Base-by-base conservation (phyloP, 1,140 invertebrate species). In the Lysiphlebus fabarum region DNA sequence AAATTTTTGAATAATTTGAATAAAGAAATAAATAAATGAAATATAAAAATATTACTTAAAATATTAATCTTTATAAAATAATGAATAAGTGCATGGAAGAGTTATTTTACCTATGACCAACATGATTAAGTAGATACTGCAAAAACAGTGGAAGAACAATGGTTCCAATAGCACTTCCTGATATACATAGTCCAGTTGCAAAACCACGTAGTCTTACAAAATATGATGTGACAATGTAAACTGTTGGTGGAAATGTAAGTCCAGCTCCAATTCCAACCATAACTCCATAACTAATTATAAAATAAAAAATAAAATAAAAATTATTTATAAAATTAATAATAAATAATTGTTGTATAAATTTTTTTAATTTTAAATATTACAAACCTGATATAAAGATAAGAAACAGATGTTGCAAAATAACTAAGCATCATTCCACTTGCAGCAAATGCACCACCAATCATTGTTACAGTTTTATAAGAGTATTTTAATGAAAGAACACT, bases 391-490 rank as follows among this genome's bases (percentile, higher is more conserved):
- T 90, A 92, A 44, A 93, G 80, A 75, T 87, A 90, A 34, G 81
- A 77, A 36, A 93, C 84, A 6, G 87, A 90, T 63, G 82, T 86
- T 5, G 91, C 89, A 76, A 89, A 92, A 67, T 85, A 90, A 72
- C 90, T 92, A 43, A 89, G 72, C 63, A 95, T 89, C 84, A 95
- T 89, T 43, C 93, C 93, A 48, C 87, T 67, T 0, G 90, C 85
- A 0, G 92, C 89, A 53, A 93, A 86, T 1, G 87, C 77, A 1
- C 91, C 89, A 8, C 93, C 94, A 5, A 91, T 82, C 37, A 96
- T 83, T 4, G 92, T 93, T 6, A 95, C 90, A 3, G 85, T 89
- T 36, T 89, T 82, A 72, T 95, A 96, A n/a, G 93, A 95, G 81
- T 88, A 93, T 68, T 89, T 90, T 56, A 90, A 88, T 1, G 91